Base-by-base conservation (phyloP, 2,797 vertebrate genomes). In the Anolis apletophallus region DNA sequence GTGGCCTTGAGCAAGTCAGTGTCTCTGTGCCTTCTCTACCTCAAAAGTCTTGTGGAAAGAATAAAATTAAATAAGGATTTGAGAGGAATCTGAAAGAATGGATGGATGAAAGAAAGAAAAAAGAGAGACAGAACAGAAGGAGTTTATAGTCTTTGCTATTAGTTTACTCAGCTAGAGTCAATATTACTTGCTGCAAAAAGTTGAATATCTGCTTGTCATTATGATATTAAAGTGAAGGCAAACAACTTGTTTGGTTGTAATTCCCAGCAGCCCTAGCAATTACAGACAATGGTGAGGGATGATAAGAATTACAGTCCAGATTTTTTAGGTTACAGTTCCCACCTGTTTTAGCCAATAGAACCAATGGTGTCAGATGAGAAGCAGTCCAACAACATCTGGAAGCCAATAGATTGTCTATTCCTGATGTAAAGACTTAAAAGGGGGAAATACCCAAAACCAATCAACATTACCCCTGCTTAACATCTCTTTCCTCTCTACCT, bases 1-100 rank as follows among this genome's bases (percentile, higher is more conserved):
- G 36, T n/a, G 26, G 81, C 81, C 71, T 81, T 67, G 71, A 23
- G 52, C 71, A 76, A 83, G 29, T 61, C 55, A 46, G 23, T 73
- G 9, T 69, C 80, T 54, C 64, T 21, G 29, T 52, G 80, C 64
- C 54, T 82, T 73, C 16, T 36, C 5, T 40, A 59, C 54, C 59
- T 73, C 34, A 59, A 8, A 82, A 36, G 26, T 14, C 3, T 57
- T 50, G 71, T 29, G 19, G 36, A 7, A 36, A 73, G 71, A 83
- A 83, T 72, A 26, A 54, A 59, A 74, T 73, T 57, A 46, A 46
- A 73, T 26, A 29, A 40, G 21, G 14, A 55, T 81, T 81, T 52
- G 16, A 29, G 26, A 83, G 34, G 36, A 54, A 77, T n/a, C 16
- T 74, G 13, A 40, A 34, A 12, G n/a, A 46, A 26, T 11, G 13